Evolutionary conservation across 2,113 vertebrate species (phyloP), one percentile per base, ranked within the genome.

Genomic region (Nettapus auritus): DNA sequence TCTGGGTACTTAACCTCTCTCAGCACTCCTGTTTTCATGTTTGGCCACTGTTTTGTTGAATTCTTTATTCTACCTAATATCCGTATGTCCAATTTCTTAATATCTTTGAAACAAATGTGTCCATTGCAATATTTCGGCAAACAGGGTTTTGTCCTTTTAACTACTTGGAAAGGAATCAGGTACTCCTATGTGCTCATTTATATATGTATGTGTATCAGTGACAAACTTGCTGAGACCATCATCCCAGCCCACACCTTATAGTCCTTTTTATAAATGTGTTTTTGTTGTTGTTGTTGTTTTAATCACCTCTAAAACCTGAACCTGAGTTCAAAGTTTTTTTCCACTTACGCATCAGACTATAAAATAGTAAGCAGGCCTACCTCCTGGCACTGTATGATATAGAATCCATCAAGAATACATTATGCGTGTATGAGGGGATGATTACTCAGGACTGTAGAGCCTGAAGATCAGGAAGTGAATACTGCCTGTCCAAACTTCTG

Each of bases 181-280:
- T 48, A 19, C 11, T 57, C 22, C 36, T 77, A 28, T 7, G 7
- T 28, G 6, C 19, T 76, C 0, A 0, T 14, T 82, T 59, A 6
- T 11, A 0, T 7, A 0, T 5, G 26, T 26, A 5, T 9, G 0
- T 6, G 0, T 7, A 31, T 26, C 11, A 8, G 28, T 63, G 86
- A 31, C 3, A 12, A 8, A 31, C 14, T 68, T 56, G 25, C 62
- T 53, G 76, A 80, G 40, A 42, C 36, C 8, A 10, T 86, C 55
- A 74, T 62, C 44, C 69, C 48, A 66, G 36, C 42, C 20, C 86
- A 11, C 48, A 29, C 56, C 13, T 74, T 60, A 53, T 22, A 13
- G 18, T 9, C 48, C 21, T 69, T 62, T 62, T n/a, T n/a, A n/a
- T n/a, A n/a, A n/a, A n/a, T n/a, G n/a, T n/a, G n/a, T n/a, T n/a